Evolutionary conservation across 2,113 vertebrate genomes (phyloP).

Genomic region (Apeltes quadracus): DNA sequence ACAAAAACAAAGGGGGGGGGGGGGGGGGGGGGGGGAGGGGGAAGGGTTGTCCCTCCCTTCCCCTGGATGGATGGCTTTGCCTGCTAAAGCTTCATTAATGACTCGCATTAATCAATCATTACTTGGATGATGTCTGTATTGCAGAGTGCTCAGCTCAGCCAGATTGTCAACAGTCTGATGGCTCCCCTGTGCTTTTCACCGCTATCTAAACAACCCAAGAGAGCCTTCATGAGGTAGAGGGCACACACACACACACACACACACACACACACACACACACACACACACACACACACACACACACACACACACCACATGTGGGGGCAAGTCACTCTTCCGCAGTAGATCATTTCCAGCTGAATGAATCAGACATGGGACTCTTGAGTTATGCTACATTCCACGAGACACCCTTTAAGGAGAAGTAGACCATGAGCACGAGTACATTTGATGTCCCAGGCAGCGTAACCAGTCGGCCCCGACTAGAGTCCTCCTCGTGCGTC

Average conservation of each 20-base stretch:
- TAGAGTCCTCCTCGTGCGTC: slow-evolving; percentile 48
- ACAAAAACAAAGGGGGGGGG: background rate
- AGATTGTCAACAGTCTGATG: slow-evolving; percentile 92
- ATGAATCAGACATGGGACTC: background rate
- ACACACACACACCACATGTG: background rate
- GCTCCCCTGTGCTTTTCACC: slow-evolving; percentile 85
- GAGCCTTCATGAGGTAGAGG: slow-evolving; percentile 82
- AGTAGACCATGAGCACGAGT: background rate
- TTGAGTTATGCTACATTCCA: background rate
- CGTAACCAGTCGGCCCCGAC: slow-evolving; percentile 22
- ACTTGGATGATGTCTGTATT: slow-evolving; percentile 48
- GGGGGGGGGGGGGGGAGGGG: no score
- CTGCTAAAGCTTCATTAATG: background rate
- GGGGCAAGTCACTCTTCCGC: background rate
- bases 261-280: slow-evolving; percentile 11
- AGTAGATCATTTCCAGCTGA: background rate
- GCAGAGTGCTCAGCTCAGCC: slow-evolving; percentile 92
- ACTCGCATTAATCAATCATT: background rate
- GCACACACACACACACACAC: slow-evolving; percentile 8
- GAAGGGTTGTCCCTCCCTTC: background rate
- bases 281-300: background rate
- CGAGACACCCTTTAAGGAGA: background rate
- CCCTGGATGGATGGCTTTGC: background rate
- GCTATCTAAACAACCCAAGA: slow-evolving; percentile 81
- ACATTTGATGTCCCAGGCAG: background rate